Evolutionary conservation across 2,888 invertebrate genomes (phyloP).

Genomic region (Leistus spinibarbis): DNA sequence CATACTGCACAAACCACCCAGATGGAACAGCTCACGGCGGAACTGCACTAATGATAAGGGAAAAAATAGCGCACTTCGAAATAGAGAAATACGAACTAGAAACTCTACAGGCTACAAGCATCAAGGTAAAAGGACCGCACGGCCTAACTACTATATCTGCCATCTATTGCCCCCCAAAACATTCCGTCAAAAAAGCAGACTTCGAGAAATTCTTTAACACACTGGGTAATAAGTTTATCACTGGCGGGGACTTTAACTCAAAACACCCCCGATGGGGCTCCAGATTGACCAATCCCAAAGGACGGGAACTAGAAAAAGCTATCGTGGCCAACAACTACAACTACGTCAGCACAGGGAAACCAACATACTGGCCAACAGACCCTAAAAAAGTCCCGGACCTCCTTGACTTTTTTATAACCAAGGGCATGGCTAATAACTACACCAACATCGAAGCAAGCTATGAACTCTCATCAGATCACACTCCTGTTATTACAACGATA

Average conservation of each 20-base stretch:
- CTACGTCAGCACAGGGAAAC: constrained; percentile 42
- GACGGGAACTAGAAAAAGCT: constrained; percentile 27
- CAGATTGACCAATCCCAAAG: constrained; percentile 40
- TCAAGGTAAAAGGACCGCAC: background rate
- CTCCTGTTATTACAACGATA: constrained; percentile 42
- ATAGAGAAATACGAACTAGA: constrained; percentile 24
- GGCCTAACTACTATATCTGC: no score
- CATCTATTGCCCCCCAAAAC: constrained; percentile 42
- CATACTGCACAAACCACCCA: constrained; percentile 35
- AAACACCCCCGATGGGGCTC: constrained; percentile 44
- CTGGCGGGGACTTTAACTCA: constrained; percentile 42
- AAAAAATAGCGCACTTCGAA: constrained; percentile 30
- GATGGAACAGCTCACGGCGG: constrained; percentile 31
- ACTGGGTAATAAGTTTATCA: constrained; percentile 40
- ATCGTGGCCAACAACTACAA: constrained; percentile 21
- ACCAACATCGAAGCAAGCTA: constrained; percentile 36
- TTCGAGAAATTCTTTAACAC: constrained; percentile 39
- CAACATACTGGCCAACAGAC: constrained; percentile 46
- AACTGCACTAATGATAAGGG: constrained; percentile 24
- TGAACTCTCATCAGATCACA: constrained; percentile 45
- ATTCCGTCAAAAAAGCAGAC: constrained; percentile 41
- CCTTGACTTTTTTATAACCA: constrained; percentile 44
- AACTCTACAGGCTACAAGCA: constrained; percentile 11
- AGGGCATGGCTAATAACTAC: constrained; percentile 40
- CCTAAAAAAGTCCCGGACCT: constrained; percentile 44